phyloP scores from a whole-genome alignment of 1,140 invertebrate genomes.

The Antheraea pernyi region DNA sequence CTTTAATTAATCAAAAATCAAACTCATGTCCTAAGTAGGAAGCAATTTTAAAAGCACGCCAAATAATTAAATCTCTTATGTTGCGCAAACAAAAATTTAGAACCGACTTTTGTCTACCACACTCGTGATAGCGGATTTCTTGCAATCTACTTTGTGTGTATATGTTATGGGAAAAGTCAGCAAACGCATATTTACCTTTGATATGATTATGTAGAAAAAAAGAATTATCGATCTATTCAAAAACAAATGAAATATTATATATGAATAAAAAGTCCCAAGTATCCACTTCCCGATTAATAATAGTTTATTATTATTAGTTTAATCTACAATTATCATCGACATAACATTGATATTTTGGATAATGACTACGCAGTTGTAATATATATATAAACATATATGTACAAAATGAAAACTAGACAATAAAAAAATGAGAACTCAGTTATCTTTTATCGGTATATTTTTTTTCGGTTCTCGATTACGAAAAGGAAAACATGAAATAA shows the following conservation, averaged over 20 bases:
- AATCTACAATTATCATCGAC: conserved; percentile 16
- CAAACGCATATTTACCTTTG: no score
- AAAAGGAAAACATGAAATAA: conserved; percentile 20
- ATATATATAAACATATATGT: conserved; percentile 36
- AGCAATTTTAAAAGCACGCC: no score
- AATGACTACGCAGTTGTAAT: conserved; percentile 31
- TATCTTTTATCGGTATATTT: conserved; percentile 23
- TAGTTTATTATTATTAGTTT: conserved; percentile 13
- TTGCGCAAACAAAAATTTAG: no score
- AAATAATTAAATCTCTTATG: no score
- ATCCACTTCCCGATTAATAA: conserved; percentile 32
- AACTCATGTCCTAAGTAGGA: no score
- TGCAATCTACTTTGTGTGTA: no score
- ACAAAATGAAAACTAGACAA: conserved; percentile 31
- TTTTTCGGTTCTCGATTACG: conserved; percentile 29
- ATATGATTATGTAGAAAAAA: conserved; percentile 12
- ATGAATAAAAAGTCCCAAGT: conserved; percentile 30
- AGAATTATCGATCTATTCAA: conserved; percentile 26
- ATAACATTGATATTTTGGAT: conserved; percentile 32
- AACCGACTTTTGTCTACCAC: no score
- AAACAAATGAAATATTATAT: conserved; percentile 28
- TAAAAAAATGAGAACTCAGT: neutral
- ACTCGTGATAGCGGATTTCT: no score
- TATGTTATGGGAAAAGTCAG: no score
- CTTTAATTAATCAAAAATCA: no score